Evolutionary conservation across 1,140 invertebrate genomes (phyloP).

Genomic region (Ectropis grisescens): DNA sequence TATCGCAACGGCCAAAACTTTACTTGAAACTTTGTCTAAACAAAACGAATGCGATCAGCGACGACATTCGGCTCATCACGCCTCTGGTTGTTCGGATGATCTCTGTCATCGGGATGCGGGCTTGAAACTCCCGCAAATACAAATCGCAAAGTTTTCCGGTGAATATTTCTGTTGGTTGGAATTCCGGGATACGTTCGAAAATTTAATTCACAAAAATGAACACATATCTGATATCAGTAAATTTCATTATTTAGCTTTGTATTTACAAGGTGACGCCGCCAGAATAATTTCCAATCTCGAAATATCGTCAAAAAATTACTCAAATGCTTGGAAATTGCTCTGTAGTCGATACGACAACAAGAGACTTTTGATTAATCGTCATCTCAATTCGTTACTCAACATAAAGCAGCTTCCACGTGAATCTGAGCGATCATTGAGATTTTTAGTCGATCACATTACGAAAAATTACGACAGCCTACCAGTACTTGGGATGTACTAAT

Average conservation of each 20-base stretch:
- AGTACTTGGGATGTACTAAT: slow-evolving; percentile 16
- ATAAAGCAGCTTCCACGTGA: slow-evolving; percentile 14
- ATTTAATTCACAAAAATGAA: slow-evolving; percentile 21
- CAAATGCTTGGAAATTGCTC: slow-evolving; percentile 13
- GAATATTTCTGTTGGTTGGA: slow-evolving; percentile 24
- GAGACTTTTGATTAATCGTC: slow-evolving; percentile 13
- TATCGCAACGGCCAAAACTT: background rate
- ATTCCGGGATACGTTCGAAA: slow-evolving; percentile 28
- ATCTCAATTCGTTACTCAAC: slow-evolving; percentile 17
- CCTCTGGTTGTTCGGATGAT: background rate
- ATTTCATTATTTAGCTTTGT: slow-evolving; percentile 19
- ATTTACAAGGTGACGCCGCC: slow-evolving; percentile 18
- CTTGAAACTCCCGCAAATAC: slow-evolving; percentile 23
- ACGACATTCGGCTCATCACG: background rate
- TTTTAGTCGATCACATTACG: slow-evolving; percentile 16
- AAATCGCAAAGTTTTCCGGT: slow-evolving; percentile 29
- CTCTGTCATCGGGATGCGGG: slow-evolving; percentile 1
- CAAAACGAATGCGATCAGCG: too few relatives aligned
- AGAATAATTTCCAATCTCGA: slow-evolving; percentile 19
- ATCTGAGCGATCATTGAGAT: slow-evolving; percentile 14
- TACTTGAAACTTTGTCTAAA: background rate
- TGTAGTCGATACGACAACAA: slow-evolving; percentile 19
- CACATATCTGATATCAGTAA: slow-evolving; percentile 13
- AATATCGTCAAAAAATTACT: slow-evolving; percentile 17
- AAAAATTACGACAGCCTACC: slow-evolving; percentile 19